phyloP scores from a whole-genome alignment of 2,888 invertebrate species.

The Julus scanicus region DNA sequence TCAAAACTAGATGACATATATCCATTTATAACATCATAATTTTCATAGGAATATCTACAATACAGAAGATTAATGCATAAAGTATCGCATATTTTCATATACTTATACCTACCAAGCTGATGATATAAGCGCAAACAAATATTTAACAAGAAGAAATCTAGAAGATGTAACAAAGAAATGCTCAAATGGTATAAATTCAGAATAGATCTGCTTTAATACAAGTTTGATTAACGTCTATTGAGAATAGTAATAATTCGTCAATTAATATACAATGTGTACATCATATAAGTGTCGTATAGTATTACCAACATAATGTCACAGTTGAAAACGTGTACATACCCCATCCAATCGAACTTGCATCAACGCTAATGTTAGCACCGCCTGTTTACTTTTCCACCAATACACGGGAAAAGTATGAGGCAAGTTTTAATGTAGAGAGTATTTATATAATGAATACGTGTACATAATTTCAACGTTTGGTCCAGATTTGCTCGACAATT shows the following conservation, averaged over 20 bases:
- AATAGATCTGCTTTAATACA: constrained; percentile 36
- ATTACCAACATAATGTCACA: constrained; percentile 30
- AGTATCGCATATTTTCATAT: too few relatives aligned
- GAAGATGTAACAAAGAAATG: neutral
- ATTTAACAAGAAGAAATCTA: too few relatives aligned
- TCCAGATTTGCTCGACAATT: constrained; percentile 24
- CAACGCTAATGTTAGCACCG: neutral
- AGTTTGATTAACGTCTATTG: constrained; percentile 36
- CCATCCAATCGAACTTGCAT: neutral
- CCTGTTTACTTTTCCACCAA: neutral
- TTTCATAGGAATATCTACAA: too few relatives aligned
- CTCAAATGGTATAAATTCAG: constrained; percentile 8
- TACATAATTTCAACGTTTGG: constrained; percentile 36
- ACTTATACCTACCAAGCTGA: too few relatives aligned
- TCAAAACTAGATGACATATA: too few relatives aligned
- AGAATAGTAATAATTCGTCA: constrained; percentile 27
- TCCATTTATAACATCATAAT: too few relatives aligned
- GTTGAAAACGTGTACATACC: constrained; percentile 11
- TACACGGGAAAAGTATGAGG: neutral
- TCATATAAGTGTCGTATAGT: neutral
- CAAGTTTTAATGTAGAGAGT: constrained; percentile 8
- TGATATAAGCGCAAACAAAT: too few relatives aligned
- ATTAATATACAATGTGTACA: constrained; percentile 42
- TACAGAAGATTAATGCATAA: too few relatives aligned
- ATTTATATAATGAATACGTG: constrained; percentile 14